Base-by-base conservation (phyloP, 2,113 vertebrate species). In the Cottus gobio region DNA sequence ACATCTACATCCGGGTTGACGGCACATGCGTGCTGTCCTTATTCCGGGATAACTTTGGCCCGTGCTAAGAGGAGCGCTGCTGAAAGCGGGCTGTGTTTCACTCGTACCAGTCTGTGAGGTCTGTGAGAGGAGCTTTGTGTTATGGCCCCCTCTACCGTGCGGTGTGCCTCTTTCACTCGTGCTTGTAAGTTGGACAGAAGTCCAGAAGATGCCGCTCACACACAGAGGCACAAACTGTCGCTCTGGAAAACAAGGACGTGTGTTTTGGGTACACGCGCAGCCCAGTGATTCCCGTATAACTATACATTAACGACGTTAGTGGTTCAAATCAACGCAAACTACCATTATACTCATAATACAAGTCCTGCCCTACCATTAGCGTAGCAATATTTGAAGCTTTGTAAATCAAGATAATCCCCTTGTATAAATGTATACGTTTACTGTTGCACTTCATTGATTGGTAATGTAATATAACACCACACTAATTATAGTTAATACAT, bases 21-120 rank as follows among this genome's bases (percentile, higher is more conserved):
- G 87, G 95, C 95, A 96, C 95, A 95, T 96, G 96, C 96, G 95
- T 96, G 95, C 94, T 95, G 91, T 88, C 93, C 91, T 95, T 96
- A 96, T 96, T 97, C 95, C 95, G 96, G 95, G 96, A 96, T 94
- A 96, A 95, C 92, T 96, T 96, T 96, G 91, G 94, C 83, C 96
- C 96, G 95, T 92, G 95, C 89, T 94, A 95, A 89, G 84, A 87
- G 77, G 80, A 44, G 85, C 50, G 89, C 82, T 81, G 79, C 83
- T 82, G 71, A 79, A 90, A 90, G 83, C 86, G 60, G 73, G 81
- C 82, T 89, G 65, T 75, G 26, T 87, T 85, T 73, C 57, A 79
- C 73, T 81, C 22, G 20, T 28, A 77, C 67, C 76, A 88, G 75
- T 73, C 90, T 89, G 79, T 71, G 81, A 56, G 11, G 54, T 70